Conservation (phyloP, 1,140 invertebrate species). For the Holotrichia oblita region DNA sequence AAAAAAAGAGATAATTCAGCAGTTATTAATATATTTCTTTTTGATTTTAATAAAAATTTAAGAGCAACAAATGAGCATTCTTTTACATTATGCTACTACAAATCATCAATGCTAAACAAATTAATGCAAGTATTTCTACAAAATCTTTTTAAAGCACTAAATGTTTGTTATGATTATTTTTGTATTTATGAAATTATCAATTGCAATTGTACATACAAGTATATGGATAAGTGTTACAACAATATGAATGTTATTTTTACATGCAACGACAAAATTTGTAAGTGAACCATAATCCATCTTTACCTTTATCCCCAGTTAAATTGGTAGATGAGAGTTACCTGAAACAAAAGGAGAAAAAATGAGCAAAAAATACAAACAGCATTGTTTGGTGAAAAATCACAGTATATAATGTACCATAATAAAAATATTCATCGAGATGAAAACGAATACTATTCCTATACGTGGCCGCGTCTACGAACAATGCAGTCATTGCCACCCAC, state of each 20-base stretch:
- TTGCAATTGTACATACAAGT: not conserved
- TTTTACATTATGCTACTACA: too few relatives aligned
- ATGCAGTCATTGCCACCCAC: conserved; percentile 21
- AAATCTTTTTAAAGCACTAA: too few relatives aligned
- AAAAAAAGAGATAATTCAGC: too few relatives aligned
- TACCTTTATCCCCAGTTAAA: conserved; percentile 3
- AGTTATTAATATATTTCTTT: too few relatives aligned
- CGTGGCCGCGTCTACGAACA: not conserved
- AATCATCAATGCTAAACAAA: too few relatives aligned
- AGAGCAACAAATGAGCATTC: too few relatives aligned
- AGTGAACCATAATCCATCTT: not conserved
- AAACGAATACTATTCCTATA: conserved; percentile 17
- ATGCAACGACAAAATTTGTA: conserved; percentile 1
- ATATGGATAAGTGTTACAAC: not conserved
- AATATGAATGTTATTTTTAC: conserved; percentile 26
- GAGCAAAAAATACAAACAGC: not conserved
- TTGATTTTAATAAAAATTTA: too few relatives aligned
- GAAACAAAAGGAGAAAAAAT: conserved; percentile 10
- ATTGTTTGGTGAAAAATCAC: not conserved
- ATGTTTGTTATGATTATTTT: too few relatives aligned
- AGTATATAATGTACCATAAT: not conserved
- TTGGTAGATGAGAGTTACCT: conserved; percentile 24
- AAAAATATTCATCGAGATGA: not conserved
- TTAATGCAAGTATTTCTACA: too few relatives aligned
- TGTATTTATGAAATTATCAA: not conserved